Conservation (phyloP, 2,113 vertebrate genomes). For the Plecturocebus donacophilus region DNA sequence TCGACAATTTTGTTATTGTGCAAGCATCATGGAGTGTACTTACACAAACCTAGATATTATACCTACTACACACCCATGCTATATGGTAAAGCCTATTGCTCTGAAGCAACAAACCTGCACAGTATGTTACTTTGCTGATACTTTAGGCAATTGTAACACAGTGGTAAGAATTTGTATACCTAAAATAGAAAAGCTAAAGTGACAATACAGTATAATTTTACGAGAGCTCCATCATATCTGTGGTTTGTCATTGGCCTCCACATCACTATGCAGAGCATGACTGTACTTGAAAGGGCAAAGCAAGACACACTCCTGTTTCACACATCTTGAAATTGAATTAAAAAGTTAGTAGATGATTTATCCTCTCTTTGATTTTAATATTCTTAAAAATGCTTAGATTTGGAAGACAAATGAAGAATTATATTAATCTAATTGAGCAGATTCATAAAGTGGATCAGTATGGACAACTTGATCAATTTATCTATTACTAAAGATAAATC, state of each 20-base stretch:
- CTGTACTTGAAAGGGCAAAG: background rate
- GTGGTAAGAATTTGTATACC: background rate
- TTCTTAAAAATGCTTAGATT: constrained; percentile 3
- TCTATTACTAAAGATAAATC: background rate
- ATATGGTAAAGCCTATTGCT: background rate
- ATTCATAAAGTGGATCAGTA: background rate
- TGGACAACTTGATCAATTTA: background rate
- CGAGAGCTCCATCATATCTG: background rate
- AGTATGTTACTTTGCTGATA: background rate
- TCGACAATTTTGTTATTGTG: background rate
- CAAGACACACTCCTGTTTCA: background rate
- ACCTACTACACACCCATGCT: background rate
- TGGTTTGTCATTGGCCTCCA: background rate
- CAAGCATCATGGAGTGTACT: background rate
- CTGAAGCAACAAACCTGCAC: background rate
- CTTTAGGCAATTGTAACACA: background rate
- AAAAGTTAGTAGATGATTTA: background rate
- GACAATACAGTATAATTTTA: background rate
- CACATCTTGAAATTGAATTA: background rate
- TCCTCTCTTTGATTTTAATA: background rate
- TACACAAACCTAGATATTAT: background rate
- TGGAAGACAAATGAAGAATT: background rate
- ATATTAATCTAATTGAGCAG: background rate
- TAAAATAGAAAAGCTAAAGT: background rate
- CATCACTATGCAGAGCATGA: background rate